These are phyloP conservation scores for Myripristis murdjan DNA, from an alignment of 2,797 vertebrate genomes.

Conservation along the genomic window DNA sequence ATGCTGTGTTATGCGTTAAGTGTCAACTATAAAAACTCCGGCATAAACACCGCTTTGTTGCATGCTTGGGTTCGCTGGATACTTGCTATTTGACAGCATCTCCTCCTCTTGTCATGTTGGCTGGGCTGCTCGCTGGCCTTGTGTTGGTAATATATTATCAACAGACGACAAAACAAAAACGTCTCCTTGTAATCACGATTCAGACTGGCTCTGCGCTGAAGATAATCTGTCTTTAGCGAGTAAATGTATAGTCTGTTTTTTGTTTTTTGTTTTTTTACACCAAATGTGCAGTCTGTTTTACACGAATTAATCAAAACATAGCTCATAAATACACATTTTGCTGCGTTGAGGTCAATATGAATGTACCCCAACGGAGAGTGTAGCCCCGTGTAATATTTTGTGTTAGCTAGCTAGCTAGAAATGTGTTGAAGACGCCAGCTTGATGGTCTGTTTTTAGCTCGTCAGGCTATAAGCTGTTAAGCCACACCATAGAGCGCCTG, in stretches of 20 bases:
- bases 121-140: conserved; percentile 41
- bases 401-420: conserved; percentile 52
- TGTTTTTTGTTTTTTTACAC: too few relatives aligned
- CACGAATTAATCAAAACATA: too few relatives aligned
- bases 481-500: conserved; percentile 34
- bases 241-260: too few relatives aligned
- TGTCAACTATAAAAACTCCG: conserved; percentile 30
- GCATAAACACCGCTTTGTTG: conserved; percentile 2
- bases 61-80: neutral
- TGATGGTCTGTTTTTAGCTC: conserved; percentile 77
- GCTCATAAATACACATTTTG: fast-evolving
- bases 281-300: too few relatives aligned
- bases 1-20: conserved; percentile 29
- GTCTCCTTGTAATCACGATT: conserved; percentile 34
- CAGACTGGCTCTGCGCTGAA: conserved; percentile 4
- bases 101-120: neutral
- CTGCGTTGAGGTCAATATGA: neutral
- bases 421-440: conserved; percentile 63
- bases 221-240: neutral
- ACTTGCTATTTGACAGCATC: neutral
- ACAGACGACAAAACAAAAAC: conserved; percentile 21
- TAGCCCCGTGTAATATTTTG: neutral
- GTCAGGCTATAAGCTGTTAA: conserved; percentile 67
- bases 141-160: conserved; percentile 39
- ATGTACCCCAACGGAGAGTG: neutral